These are phyloP conservation scores for Perizoma affinitatum DNA, from an alignment of 2,888 invertebrate genomes.

Conservation along the genomic window DNA sequence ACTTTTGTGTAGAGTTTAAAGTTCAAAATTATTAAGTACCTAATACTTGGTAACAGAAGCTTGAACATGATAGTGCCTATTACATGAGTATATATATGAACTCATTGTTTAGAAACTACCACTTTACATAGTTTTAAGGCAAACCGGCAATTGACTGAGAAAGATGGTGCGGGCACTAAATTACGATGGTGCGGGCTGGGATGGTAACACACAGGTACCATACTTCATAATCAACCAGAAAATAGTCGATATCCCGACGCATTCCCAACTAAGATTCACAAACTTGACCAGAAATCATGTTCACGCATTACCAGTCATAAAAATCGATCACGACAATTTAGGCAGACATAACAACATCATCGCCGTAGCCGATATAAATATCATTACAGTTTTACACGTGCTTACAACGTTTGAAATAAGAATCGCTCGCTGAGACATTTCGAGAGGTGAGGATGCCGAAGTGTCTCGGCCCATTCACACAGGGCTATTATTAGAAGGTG, in stretches of 20 bases:
- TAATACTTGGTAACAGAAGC: slow-evolving; percentile 4
- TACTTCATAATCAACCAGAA: no score
- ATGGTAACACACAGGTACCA: no score
- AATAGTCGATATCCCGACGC: no score
- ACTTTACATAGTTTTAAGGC: no score
- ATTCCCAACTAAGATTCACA: background rate
- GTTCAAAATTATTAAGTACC: slow-evolving; percentile 14
- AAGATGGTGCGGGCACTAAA: no score
- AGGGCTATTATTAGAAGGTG: slow-evolving; percentile 63
- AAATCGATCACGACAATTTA: background rate
- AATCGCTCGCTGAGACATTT: slow-evolving; percentile 10
- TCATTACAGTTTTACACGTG: slow-evolving; percentile 9
- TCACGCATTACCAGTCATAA: background rate
- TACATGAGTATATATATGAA: background rate
- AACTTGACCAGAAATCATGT: background rate
- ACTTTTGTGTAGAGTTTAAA: slow-evolving; percentile 10
- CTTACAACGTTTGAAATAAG: slow-evolving; percentile 23
- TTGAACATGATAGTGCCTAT: slow-evolving; percentile 5
- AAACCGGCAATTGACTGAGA: no score
- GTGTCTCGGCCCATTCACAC: slow-evolving; percentile 46
- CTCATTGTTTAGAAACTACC: no score
- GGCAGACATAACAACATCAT: slow-evolving; percentile 3
- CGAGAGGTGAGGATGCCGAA: slow-evolving; percentile 28
- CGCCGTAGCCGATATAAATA: no score
- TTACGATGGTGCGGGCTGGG: no score